phyloP scores from a whole-genome alignment of 2,797 vertebrate genomes.

The Platalea minor region DNA sequence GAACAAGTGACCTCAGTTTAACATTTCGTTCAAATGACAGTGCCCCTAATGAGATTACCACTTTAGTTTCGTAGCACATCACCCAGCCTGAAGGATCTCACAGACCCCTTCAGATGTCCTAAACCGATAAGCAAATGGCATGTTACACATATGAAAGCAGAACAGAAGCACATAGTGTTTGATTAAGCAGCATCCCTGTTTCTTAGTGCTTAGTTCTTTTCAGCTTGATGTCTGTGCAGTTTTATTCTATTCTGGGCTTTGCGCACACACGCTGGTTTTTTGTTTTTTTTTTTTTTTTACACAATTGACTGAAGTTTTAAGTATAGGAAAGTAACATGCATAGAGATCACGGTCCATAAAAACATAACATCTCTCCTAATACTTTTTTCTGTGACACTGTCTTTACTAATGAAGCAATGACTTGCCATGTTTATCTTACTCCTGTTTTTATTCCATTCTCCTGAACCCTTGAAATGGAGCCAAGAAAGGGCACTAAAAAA shows the following conservation, averaged over 20 bases:
- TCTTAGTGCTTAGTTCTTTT: not conserved
- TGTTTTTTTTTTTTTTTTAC: not conserved
- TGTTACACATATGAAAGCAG: not conserved
- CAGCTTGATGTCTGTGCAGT: not conserved
- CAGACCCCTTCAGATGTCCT: not conserved
- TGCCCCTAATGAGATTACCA: not conserved
- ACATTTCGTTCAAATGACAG: conserved; percentile 14
- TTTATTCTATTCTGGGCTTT: not conserved
- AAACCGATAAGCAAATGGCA: not conserved
- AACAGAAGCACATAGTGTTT: not conserved
- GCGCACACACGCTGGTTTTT: too few relatives aligned
- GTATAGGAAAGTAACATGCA: not conserved
- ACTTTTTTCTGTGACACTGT: not conserved
- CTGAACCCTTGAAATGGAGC: not conserved
- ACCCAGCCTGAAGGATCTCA: not conserved
- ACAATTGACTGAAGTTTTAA: not conserved
- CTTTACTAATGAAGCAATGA: not conserved
- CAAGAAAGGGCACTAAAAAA: not conserved
- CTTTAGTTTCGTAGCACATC: not conserved
- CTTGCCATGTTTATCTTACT: not conserved
- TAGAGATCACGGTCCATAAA: not conserved
- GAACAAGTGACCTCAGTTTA: conserved; percentile 29
- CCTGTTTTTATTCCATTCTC: not conserved
- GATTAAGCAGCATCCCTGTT: not conserved
- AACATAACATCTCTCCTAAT: not conserved